Base-by-base conservation (phyloP, 2,797 vertebrate species). In the Percopsis omiscomaycus region DNA sequence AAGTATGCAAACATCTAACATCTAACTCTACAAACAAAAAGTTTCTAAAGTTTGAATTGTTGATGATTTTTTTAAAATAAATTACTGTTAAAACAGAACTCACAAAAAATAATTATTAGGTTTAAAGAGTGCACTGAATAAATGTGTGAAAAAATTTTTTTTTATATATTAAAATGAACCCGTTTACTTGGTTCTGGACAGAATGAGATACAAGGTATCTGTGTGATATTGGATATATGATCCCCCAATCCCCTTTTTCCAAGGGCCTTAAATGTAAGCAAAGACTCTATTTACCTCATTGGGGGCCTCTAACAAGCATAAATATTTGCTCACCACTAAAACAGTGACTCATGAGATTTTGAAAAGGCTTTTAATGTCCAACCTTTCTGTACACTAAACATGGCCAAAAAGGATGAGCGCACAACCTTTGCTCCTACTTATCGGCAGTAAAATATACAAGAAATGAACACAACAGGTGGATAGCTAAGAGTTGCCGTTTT, bases 281-380 rank as follows among this genome's bases (percentile, higher is more conserved):
- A 77, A 47, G 59, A 78, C 81, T 89, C 85, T 89, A 88, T 93
- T 93, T 89, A 92, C 91, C 83, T 89, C 86, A 90, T 85, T 87
- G 88, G 86, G 87, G 90, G 90, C 91, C 91, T 88, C 85, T 57
- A 84, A 79, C 86, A 91, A 76, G 88, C 80, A 86, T 93, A 94
- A 93, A 94, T 93, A 93, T 93, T 94, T 93, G 89, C 86, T 86
- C 87, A 74, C 77, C 67, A 84, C 89, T 90, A 92, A 91, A 93
- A 84, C 86, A 76, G 88, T 86, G 86, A 92, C 89, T 92, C 91
- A 91, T 91, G 91, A 90, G 91, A 90, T 90, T 93, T 90, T 84
- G 74, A 89, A 89, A 89, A 86, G 84, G 71, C 86, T 89, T 88
- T 88, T 89, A 86, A 91, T 82, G 81, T 82, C 82, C 73, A 65